Evolutionary conservation across 2,888 invertebrate species (phyloP).

Genomic region (Augiades crinisus): DNA sequence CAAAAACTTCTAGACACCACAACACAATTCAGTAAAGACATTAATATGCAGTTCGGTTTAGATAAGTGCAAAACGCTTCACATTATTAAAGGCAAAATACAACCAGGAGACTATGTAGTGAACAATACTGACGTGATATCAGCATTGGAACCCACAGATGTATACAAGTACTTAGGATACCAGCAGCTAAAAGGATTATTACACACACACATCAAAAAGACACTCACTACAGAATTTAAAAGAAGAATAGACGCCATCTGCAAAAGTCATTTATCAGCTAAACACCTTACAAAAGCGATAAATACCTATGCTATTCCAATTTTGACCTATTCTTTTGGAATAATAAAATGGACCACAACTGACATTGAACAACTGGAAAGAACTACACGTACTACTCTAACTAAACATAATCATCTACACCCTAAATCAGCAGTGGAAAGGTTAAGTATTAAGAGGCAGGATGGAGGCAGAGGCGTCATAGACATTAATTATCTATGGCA

Average conservation of each 20-base stretch:
- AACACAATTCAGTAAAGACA: neutral
- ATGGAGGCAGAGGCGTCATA: neutral
- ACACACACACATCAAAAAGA: neutral
- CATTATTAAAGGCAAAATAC: neutral
- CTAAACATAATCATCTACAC: neutral
- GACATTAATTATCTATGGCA: neutral
- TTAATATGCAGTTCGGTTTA: no score
- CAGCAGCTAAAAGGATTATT: neutral
- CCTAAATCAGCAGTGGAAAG: neutral
- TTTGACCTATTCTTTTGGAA: no score
- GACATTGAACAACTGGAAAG: neutral
- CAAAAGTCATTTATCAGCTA: conserved; percentile 3
- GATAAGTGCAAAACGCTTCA: neutral
- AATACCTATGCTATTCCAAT: neutral
- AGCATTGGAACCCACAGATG: conserved; percentile 1
- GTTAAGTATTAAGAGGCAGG: neutral
- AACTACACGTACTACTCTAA: neutral
- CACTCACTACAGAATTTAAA: neutral
- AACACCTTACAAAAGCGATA: neutral
- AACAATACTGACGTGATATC: neutral
- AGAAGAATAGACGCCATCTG: neutral
- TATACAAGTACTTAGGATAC: neutral
- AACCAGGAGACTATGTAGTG: neutral
- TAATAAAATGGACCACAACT: neutral
- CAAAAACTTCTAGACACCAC: neutral